Conservation (phyloP, 2,888 invertebrate genomes). For the Autographa gamma region DNA sequence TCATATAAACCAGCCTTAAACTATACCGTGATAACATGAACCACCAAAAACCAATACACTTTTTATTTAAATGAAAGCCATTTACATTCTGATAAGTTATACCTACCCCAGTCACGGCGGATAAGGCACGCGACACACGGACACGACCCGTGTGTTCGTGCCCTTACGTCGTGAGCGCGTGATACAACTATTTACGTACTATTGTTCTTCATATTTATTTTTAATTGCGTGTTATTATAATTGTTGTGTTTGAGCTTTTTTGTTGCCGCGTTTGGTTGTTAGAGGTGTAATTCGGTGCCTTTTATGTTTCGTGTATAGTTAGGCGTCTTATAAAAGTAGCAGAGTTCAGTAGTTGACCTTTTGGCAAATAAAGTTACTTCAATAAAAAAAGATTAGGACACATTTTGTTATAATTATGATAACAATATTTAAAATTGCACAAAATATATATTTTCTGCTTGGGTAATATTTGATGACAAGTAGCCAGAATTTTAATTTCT, state of each 20-base stretch:
- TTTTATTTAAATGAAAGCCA: conserved; percentile 65
- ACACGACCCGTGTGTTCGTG: conserved; percentile 76
- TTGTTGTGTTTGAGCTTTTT: conserved; percentile 28
- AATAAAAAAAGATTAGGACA: too few species aligned
- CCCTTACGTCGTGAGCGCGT: conserved; percentile 77
- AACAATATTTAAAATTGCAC: too few species aligned
- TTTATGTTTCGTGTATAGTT: not conserved
- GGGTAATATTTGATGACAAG: too few species aligned
- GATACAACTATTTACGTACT: conserved; percentile 61
- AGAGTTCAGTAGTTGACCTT: too few species aligned
- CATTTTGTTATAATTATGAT: too few species aligned
- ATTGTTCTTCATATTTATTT: conserved; percentile 56
- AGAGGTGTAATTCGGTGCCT: not conserved
- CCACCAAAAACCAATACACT: conserved; percentile 58
- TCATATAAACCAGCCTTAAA: conserved; percentile 46
- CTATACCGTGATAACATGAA: conserved; percentile 13
- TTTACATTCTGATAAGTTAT: conserved; percentile 65
- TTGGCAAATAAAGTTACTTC: too few species aligned
- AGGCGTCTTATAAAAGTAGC: too few species aligned
- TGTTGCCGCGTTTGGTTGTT: not conserved
- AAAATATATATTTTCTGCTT: too few species aligned
- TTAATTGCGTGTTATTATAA: conserved; percentile 56
- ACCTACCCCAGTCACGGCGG: conserved; percentile 52
- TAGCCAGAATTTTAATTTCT: too few species aligned
- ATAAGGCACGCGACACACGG: conserved; percentile 78